phyloP scores from a whole-genome alignment of 2,797 vertebrate genomes.

The Gorsachius magnificus region DNA sequence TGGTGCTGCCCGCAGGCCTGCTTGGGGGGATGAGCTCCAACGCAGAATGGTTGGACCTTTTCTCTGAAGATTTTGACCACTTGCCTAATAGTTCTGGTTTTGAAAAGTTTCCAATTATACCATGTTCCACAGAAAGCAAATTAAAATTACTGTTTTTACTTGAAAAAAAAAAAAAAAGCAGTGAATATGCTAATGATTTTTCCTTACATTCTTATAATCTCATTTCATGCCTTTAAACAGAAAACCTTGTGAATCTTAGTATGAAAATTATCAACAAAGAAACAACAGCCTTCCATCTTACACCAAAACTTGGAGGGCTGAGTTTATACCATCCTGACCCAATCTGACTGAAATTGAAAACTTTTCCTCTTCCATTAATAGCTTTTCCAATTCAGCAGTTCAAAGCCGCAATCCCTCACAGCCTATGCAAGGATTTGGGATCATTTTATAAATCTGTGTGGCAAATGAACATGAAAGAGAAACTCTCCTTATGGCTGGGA shows the following conservation, averaged over 20 bases:
- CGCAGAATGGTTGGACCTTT: neutral
- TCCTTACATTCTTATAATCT: conserved; percentile 55
- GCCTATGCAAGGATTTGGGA: conserved; percentile 58
- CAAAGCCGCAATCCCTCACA: conserved; percentile 49
- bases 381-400: conserved; percentile 54
- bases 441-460: conserved; percentile 65
- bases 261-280: conserved; percentile 50
- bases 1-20: neutral
- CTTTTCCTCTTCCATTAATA: conserved; percentile 37
- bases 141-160: conserved; percentile 48
- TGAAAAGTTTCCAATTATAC: conserved; percentile 34
- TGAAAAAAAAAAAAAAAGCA: neutral
- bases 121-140: conserved; percentile 22
- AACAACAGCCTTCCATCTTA: conserved; percentile 33
- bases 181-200: conserved; percentile 31
- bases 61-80: conserved; percentile 22
- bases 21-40: neutral
- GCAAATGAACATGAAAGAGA: conserved; percentile 53
- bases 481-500: conserved; percentile 18
- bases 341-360: conserved; percentile 55
- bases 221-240: conserved; percentile 56
- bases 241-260: conserved; percentile 57
- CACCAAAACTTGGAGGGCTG: conserved; percentile 41
- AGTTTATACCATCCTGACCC: conserved; percentile 50
- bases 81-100: conserved; percentile 9